These are phyloP conservation scores for Papilio xuthus DNA, from an alignment of 1,140 invertebrate species.

Conservation along the genomic window DNA sequence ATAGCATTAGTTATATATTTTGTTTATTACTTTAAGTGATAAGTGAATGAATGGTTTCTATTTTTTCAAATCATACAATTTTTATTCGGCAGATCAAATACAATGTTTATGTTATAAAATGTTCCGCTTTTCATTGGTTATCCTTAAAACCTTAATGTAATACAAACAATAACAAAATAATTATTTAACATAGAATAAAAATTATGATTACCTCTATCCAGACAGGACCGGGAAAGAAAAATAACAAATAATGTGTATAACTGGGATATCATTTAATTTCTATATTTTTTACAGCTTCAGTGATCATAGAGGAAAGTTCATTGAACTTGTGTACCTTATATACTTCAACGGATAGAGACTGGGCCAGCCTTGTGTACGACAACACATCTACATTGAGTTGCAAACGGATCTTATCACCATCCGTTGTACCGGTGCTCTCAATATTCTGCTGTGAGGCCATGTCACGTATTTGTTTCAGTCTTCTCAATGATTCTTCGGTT, in stretches of 20 bases:
- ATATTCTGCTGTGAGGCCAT: slow-evolving; percentile 80
- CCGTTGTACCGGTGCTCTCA: slow-evolving; percentile 81
- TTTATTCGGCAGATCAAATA: slow-evolving; percentile 80
- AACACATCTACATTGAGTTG: slow-evolving; percentile 94
- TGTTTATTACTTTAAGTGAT: slow-evolving; percentile 80
- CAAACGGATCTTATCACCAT: slow-evolving; percentile 96
- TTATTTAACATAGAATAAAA: neutral
- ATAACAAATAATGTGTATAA: slow-evolving; percentile 58
- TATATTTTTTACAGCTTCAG: slow-evolving; percentile 79
- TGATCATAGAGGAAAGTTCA: slow-evolving; percentile 69
- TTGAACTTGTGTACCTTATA: slow-evolving; percentile 69
- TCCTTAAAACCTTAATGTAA: slow-evolving; percentile 43
- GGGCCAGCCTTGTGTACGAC: slow-evolving; percentile 76
- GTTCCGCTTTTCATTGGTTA: slow-evolving; percentile 51
- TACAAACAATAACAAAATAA: neutral
- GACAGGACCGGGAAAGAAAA: slow-evolving; percentile 37
- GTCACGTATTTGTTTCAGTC: slow-evolving; percentile 93
- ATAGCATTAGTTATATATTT: slow-evolving; percentile 80
- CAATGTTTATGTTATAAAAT: slow-evolving; percentile 78
- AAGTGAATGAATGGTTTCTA: slow-evolving; percentile 81
- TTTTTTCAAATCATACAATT: slow-evolving; percentile 81
- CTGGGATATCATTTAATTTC: slow-evolving; percentile 79
- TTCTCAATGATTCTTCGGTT: slow-evolving; percentile 95
- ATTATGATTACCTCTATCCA: neutral
- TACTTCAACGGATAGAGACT: slow-evolving; percentile 60